Evolutionary conservation across 2,888 invertebrate species (phyloP).

Genomic region (Acrocera orbiculus): DNA sequence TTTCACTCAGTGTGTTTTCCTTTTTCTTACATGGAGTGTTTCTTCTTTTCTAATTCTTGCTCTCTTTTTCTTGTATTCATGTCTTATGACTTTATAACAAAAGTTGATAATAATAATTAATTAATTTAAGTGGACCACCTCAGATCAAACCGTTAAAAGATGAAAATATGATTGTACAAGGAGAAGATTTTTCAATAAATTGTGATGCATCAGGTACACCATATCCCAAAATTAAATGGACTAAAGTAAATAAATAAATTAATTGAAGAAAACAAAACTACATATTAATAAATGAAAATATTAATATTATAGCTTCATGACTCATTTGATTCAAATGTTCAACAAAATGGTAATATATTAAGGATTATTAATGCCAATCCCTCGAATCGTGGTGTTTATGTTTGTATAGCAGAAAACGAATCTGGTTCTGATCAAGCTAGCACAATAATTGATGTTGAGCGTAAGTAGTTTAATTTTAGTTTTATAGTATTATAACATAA

Average conservation of each 20-base stretch:
- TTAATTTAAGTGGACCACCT: conserved; percentile 15
- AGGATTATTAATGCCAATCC: conserved; percentile 49
- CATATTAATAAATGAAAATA: background rate
- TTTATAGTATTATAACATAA: too few relatives aligned
- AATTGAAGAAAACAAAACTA: background rate
- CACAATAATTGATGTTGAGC: conserved; percentile 66
- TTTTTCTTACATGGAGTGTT: too few relatives aligned
- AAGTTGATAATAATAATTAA: background rate
- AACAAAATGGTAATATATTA: conserved; percentile 45
- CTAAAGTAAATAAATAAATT: conserved; percentile 35
- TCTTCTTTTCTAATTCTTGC: too few relatives aligned
- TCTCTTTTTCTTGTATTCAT: too few relatives aligned
- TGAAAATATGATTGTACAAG: conserved; percentile 32
- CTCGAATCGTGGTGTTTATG: conserved; percentile 65
- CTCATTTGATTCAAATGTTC: conserved; percentile 38
- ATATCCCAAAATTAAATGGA: conserved; percentile 65
- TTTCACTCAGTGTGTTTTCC: too few relatives aligned
- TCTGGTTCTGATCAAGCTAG: conserved; percentile 45
- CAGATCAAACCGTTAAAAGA: conserved; percentile 20
- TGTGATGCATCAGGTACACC: conserved; percentile 64
- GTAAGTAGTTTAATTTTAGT: too few relatives aligned
- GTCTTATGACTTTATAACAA: too few relatives aligned
- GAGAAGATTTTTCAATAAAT: conserved; percentile 39
- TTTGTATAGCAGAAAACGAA: conserved; percentile 53
- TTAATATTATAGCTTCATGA: conserved; percentile 25